phyloP scores from a whole-genome alignment of 2,888 invertebrate genomes.

The Idaea biselata region DNA sequence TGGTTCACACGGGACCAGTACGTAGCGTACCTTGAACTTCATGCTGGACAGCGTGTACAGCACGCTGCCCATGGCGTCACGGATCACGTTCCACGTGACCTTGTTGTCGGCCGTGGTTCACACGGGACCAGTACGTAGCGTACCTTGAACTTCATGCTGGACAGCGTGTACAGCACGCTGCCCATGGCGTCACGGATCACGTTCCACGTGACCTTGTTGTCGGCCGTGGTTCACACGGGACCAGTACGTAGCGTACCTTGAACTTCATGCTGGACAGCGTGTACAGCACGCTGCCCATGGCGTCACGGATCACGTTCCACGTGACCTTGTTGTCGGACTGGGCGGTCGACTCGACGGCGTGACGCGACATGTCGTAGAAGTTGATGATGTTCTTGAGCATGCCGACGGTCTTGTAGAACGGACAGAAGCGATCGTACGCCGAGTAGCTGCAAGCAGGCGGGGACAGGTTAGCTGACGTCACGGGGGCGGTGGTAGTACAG shows the following conservation, averaged over 20 bases:
- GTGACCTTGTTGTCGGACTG: conserved; percentile 99
- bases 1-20: too few species aligned
- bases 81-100: conserved; percentile 95
- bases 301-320: conserved; percentile 98
- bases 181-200: conserved; percentile 98
- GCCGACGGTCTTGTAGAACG: conserved; percentile 99
- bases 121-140: conserved; percentile 16
- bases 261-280: conserved; percentile 99
- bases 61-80: conserved; percentile 97
- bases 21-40: conserved; percentile 94
- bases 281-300: conserved; percentile 97
- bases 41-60: conserved; percentile 98
- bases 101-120: conserved; percentile 99
- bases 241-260: conserved; percentile 83
- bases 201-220: conserved; percentile 96
- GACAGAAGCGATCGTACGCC: conserved; percentile 97
- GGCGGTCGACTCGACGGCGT: conserved; percentile 98
- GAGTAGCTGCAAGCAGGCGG: conserved; percentile 83
- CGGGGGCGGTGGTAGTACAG: too few species aligned
- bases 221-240: too few species aligned
- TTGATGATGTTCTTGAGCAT: conserved; percentile 99
- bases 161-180: conserved; percentile 96
- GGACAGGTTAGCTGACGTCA: not conserved
- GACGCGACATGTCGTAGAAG: conserved; percentile 98
- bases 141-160: conserved; percentile 99